Conservation (phyloP, 2,113 vertebrate species). For the Platichthys flesus region DNA sequence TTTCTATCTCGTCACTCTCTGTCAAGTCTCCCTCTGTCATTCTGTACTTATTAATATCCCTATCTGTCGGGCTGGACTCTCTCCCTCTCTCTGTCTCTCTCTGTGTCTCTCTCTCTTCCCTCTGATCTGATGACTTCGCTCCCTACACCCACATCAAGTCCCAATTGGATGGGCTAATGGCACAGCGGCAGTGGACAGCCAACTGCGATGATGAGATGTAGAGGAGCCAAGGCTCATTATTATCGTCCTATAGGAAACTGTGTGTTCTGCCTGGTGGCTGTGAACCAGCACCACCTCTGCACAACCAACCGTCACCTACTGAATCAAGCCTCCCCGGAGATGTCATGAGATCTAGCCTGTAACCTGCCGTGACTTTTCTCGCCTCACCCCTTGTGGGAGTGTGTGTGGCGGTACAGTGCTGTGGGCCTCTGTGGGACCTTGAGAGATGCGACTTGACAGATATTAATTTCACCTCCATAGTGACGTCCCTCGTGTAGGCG, state of each 20-base stretch:
- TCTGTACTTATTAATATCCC: constrained; percentile 56
- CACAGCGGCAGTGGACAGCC: constrained; percentile 34
- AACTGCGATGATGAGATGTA: constrained; percentile 49
- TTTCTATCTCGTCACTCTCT: constrained; percentile 40
- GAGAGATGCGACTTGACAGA: constrained; percentile 58
- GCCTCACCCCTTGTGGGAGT: neutral
- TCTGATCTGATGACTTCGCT: constrained; percentile 51
- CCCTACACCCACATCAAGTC: constrained; percentile 37
- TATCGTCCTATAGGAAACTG: constrained; percentile 41
- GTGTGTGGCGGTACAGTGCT: constrained; percentile 28
- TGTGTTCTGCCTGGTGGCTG: constrained; percentile 26
- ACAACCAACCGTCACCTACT: constrained; percentile 4
- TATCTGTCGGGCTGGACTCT: constrained; percentile 52
- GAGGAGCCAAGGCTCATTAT: constrained; percentile 28
- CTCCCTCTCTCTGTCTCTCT: neutral
- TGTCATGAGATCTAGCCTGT: constrained; percentile 30
- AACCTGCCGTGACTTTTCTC: neutral
- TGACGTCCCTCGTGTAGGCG: constrained; percentile 44
- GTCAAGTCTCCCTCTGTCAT: constrained; percentile 25
- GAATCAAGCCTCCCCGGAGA: constrained; percentile 31
- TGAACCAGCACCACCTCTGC: constrained; percentile 15
- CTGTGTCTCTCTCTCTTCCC: constrained; percentile 3
- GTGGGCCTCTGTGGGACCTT: constrained; percentile 10
- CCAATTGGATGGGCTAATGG: constrained; percentile 55
- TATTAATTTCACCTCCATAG: constrained; percentile 39